A percentile compares a stretch with the other conserved stretches of the same genome.
These are phyloP conservation scores for Phymorhynchus buccinoides DNA, from an alignment of 1,140 invertebrate species.

Conservation along the genomic window DNA sequence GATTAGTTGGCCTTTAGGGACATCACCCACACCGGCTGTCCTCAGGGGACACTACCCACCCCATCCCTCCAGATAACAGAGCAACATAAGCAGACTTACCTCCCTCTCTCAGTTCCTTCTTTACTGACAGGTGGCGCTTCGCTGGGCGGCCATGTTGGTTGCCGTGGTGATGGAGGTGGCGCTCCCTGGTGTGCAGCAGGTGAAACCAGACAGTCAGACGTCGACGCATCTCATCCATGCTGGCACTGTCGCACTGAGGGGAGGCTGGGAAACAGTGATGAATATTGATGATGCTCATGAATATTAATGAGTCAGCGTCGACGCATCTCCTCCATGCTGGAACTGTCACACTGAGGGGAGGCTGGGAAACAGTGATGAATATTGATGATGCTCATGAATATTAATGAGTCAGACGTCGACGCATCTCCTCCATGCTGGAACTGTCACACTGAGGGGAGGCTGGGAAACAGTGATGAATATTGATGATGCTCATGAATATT, in stretches of 20 bases:
- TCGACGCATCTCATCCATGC: slow-evolving; percentile 31
- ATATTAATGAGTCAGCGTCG: too few species aligned
- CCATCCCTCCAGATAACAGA: too few species aligned
- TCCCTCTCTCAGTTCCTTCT: slow-evolving; percentile 42
- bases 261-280: not conserved
- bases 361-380: too few species aligned
- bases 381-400: slow-evolving; percentile 21
- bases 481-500: slow-evolving; percentile 22
- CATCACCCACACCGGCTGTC: too few species aligned
- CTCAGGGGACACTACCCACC: too few species aligned
- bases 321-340: slow-evolving; percentile 32
- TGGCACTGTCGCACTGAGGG: not conserved
- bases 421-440: slow-evolving; percentile 27
- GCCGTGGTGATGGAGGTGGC: slow-evolving; percentile 12
- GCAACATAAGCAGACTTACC: too few species aligned
- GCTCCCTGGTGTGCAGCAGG: slow-evolving; percentile 43
- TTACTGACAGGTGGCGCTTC: slow-evolving; percentile 45
- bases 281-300: too few species aligned
- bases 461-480: too few species aligned
- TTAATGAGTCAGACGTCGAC: too few species aligned
- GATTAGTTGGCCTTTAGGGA: too few species aligned
- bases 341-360: slow-evolving; percentile 6
- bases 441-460: slow-evolving; percentile 9
- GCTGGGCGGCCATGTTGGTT: slow-evolving; percentile 23
- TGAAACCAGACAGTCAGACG: slow-evolving; percentile 46